Conservation (phyloP, 2,113 vertebrate species). For the Oryctolagus cuniculus region mOryCun1.1 NC_091443.1:45673501-45674000, state of each 20-base stretch:
- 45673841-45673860: not conserved
- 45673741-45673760: not conserved
- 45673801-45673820: not conserved
- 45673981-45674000: no score
- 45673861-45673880: not conserved
- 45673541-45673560: not conserved
- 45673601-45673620: not conserved
- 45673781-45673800: not conserved
- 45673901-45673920: no score
- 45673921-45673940: no score
- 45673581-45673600: conserved; percentile 7
- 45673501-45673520: not conserved
- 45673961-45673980: no score
- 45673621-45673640: not conserved
- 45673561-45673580: not conserved
- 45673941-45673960: no score
- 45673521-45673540: conserved; percentile 32
- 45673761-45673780: not conserved
- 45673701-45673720: not conserved
- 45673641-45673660: not conserved
- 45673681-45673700: not conserved
- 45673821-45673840: not conserved
- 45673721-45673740: not conserved
- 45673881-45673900: no score
- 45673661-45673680: not conserved